These are phyloP conservation scores for Beaufortia kweichowensis DNA, from an alignment of 2,113 vertebrate species.

Conservation along the genomic window DNA sequence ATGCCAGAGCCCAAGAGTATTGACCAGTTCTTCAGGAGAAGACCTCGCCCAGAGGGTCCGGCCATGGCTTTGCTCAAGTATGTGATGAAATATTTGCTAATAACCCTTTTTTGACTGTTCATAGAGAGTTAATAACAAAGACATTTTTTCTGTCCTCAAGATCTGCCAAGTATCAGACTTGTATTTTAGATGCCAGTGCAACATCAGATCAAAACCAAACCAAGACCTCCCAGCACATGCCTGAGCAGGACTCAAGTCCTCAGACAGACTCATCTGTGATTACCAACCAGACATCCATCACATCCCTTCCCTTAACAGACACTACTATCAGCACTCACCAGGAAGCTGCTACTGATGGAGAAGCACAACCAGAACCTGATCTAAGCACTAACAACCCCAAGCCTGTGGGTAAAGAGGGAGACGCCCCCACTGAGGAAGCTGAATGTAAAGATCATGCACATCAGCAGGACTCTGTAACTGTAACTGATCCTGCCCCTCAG, in stretches of 20 bases:
- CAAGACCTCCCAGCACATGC: slow-evolving; percentile 9
- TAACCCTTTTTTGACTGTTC: background rate
- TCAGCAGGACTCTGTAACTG: background rate
- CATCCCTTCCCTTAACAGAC: slow-evolving; percentile 42
- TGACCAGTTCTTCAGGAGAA: slow-evolving; percentile 86
- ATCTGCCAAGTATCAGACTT: slow-evolving; percentile 82
- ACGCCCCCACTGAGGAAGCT: background rate
- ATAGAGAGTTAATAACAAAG: background rate
- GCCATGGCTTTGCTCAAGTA: slow-evolving; percentile 93
- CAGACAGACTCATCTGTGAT: slow-evolving; percentile 43
- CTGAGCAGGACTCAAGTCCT: slow-evolving; percentile 52
- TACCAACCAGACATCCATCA: slow-evolving; percentile 29
- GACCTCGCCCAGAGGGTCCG: slow-evolving; percentile 77
- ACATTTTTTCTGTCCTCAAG: slow-evolving; percentile 63
- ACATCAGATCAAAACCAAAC: slow-evolving; percentile 45
- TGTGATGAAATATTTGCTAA: slow-evolving; percentile 49
- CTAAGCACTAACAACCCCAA: background rate
- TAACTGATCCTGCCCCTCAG: background rate
- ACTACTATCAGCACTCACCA: slow-evolving; percentile 59
- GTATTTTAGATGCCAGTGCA: slow-evolving; percentile 63
- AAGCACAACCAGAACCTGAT: slow-evolving; percentile 36
- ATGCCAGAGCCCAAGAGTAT: slow-evolving; percentile 89
- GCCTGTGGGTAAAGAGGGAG: background rate
- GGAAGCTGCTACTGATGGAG: slow-evolving; percentile 33
- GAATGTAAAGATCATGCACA: background rate